These are phyloP conservation scores for Pangasius sanitwongsei DNA, from an alignment of 2,797 vertebrate species.

Conservation along the genomic window DNA sequence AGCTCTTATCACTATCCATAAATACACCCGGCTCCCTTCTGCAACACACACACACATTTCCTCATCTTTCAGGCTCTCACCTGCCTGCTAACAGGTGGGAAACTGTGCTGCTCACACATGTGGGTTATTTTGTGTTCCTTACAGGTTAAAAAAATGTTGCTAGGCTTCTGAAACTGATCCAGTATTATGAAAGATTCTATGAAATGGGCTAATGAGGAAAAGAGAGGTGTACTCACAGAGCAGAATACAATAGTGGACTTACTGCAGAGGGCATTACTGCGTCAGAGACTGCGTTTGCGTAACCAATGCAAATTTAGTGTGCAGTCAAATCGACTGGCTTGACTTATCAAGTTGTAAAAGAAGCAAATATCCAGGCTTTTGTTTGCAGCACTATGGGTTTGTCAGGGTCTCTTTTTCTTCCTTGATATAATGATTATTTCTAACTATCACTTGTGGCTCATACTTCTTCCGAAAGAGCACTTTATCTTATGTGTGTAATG, in stretches of 20 bases:
- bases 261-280: not conserved
- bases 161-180: not conserved
- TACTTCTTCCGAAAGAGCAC: not conserved
- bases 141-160: not conserved
- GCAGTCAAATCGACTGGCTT: constrained; percentile 50
- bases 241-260: not conserved
- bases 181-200: not conserved
- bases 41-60: constrained; percentile 1
- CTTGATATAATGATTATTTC: not conserved
- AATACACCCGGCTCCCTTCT: constrained; percentile 29
- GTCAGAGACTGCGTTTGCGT: constrained; percentile 43
- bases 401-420: not conserved
- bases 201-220: not conserved
- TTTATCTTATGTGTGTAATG: not conserved
- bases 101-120: not conserved
- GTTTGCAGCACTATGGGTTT: constrained; percentile 16
- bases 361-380: constrained; percentile 20
- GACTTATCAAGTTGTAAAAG: constrained; percentile 36
- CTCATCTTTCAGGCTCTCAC: constrained; percentile 6
- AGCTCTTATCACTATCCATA: constrained; percentile 48
- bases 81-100: not conserved
- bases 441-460: not conserved
- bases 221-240: not conserved
- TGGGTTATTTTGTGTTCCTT: constrained; percentile 5
- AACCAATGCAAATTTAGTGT: constrained; percentile 50